Evolutionary conservation across 2,113 vertebrate species (phyloP), one percentile per base, ranked within the genome.

Genomic region (Grantiella picta): DNA sequence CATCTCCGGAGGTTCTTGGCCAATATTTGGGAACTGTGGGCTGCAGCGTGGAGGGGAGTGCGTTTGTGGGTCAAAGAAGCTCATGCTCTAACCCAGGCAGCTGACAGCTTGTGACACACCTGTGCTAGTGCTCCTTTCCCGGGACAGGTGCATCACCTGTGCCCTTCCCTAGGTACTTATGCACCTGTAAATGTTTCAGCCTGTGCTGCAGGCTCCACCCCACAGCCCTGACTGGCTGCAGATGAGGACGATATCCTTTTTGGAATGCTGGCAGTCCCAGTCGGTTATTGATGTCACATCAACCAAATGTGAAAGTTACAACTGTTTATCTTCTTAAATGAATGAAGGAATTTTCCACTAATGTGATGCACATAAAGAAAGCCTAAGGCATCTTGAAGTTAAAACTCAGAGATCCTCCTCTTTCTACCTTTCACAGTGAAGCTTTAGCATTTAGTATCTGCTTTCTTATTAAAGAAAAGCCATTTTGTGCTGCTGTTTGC

Each of bases 1-100:
- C 97, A 99, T 98, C 97, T 99, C 99, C 1, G 99, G 99, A 72
- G 99, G 99, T 70, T 99, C 99, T 97, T 99, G 99, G 82, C 99
- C 99, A 11, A 99, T 98, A 82, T 95, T 99, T 65, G 99, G 99
- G 94, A 99, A 99, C n/a, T 99, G 99, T 3, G 99, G 99, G 89
- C 99, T 99, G 98, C 99, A 99, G 79, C 99, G 98, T 10, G 98
- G 98, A 33, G 99, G 98, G 77, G 99, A 99, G 92, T 99, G 98
- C 16, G 96, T 91, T 14, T 98, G 98, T 31, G 98, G 96, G 89
- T 99, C 99, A 75, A 99, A 99, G 57, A 99, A 98, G 97, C 99
- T 99, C 99, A 99, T 99, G 93, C 82, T 98, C 73, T 89, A 90
- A 71, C 45, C 78, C 94, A 50, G 96, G 71, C 88, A 93, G 75